These are phyloP conservation scores for Ctenopoma multispine DNA, from an alignment of 2,797 vertebrate genomes.

Conservation along the genomic window DNA sequence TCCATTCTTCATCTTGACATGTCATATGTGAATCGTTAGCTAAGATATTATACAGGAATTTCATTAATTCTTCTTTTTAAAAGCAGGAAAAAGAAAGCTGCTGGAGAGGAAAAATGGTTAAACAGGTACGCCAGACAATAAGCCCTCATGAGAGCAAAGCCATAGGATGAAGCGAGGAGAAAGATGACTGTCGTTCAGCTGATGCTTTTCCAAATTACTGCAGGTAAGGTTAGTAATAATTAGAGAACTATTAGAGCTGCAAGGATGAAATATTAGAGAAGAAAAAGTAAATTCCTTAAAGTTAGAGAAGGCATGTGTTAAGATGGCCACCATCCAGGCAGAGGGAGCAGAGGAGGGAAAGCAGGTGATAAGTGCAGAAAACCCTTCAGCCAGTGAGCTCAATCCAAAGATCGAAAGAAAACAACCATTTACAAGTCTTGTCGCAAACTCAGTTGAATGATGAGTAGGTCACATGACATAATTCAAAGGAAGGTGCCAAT, in stretches of 20 bases:
- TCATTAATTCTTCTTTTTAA: constrained; percentile 13
- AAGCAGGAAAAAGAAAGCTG: constrained; percentile 63
- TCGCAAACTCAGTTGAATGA: constrained; percentile 42
- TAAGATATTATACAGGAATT: background rate
- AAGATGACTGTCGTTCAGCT: constrained; percentile 31
- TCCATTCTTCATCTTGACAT: constrained; percentile 4
- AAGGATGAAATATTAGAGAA: constrained; percentile 52
- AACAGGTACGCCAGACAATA: constrained; percentile 56
- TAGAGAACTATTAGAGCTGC: constrained; percentile 49
- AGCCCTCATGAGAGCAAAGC: constrained; percentile 65
- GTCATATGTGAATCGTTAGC: constrained; percentile 12
- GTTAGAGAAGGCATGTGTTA: constrained; percentile 52
- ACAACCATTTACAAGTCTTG: constrained; percentile 41
- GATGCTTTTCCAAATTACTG: constrained; percentile 49
- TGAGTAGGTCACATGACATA: constrained; percentile 40
- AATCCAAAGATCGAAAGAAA: constrained; percentile 12
- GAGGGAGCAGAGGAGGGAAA: constrained; percentile 44
- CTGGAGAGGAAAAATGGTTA: constrained; percentile 62
- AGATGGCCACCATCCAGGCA: constrained; percentile 34
- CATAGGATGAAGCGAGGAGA: constrained; percentile 44
- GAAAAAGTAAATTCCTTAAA: constrained; percentile 12
- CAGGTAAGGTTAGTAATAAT: constrained; percentile 69
- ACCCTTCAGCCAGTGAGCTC: constrained; percentile 48
- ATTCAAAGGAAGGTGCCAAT: background rate
- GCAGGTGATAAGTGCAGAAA: constrained; percentile 49